These are phyloP conservation scores for Torymus auratus DNA, from an alignment of 2,888 invertebrate species.

Conservation along the genomic window DNA sequence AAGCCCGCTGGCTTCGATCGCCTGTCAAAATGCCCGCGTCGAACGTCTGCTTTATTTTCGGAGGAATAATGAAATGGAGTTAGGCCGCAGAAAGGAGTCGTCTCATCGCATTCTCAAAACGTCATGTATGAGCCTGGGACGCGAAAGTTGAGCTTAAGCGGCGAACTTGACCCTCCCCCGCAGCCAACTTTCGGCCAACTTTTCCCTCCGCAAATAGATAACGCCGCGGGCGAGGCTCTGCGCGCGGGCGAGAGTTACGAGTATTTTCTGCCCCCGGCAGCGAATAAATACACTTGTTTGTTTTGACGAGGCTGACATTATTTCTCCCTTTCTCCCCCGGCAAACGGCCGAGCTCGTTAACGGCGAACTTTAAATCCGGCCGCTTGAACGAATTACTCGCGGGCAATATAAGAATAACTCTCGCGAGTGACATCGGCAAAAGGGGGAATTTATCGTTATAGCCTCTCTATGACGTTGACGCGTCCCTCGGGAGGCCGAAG, in stretches of 20 bases:
- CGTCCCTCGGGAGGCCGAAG: background rate
- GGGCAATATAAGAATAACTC: too few relatives aligned
- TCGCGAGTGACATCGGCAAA: background rate
- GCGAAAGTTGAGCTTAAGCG: background rate
- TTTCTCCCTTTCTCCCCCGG: too few relatives aligned
- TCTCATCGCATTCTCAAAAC: too few relatives aligned
- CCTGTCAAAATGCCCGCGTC: background rate
- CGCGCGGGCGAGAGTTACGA: background rate
- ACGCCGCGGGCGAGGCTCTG: background rate
- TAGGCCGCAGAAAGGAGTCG: background rate
- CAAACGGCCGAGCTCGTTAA: too few relatives aligned
- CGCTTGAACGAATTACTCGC: too few relatives aligned
- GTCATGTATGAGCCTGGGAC: too few relatives aligned
- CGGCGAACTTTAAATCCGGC: background rate
- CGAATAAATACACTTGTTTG: constrained; percentile 1
- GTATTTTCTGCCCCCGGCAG: background rate
- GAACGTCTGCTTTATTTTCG: constrained; percentile 5
- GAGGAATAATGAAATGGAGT: background rate
- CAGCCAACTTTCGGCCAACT: constrained; percentile 4
- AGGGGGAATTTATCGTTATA: constrained; percentile 8
- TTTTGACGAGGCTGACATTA: constrained; percentile 3
- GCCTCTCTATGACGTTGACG: background rate
- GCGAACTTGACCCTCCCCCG: constrained; percentile 11
- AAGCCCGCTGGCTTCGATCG: background rate
- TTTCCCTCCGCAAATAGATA: constrained; percentile 23